Conservation (phyloP, 2,113 vertebrate genomes). For the Herpailurus yagouaroundi region DNA sequence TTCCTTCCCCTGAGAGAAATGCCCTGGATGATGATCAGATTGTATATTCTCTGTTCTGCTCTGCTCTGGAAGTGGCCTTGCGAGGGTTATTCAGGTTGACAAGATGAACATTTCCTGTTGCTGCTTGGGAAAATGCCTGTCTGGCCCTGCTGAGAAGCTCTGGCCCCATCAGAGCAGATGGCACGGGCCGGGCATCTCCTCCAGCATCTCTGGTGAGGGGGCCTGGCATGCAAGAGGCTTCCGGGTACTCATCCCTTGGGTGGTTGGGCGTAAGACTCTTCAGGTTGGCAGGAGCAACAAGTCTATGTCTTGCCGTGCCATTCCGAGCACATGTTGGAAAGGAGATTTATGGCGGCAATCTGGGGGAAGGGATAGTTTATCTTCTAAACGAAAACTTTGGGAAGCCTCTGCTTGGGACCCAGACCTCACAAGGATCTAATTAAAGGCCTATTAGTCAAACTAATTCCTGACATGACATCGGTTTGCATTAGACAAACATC, state of each 20-base stretch:
- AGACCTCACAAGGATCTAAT: conserved; percentile 90
- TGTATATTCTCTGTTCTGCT: not conserved
- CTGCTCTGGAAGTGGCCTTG: conserved; percentile 73
- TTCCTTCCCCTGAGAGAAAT: not conserved
- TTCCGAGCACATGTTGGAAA: conserved; percentile 70
- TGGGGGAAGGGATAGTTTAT: conserved; percentile 83
- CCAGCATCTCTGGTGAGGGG: not conserved
- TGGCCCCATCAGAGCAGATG: not conserved
- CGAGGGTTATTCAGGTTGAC: conserved; percentile 79
- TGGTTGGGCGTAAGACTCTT: not conserved
- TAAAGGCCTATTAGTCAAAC: conserved; percentile 89
- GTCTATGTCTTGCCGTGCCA: conserved; percentile 54
- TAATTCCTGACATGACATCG: conserved; percentile 88
- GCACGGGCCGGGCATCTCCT: not conserved
- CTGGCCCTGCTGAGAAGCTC: not conserved
- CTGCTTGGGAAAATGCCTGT: conserved; percentile 71
- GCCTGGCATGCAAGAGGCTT: not conserved
- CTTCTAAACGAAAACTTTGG: conserved; percentile 85
- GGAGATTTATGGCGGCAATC: conserved; percentile 82
- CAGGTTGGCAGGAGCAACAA: not conserved
- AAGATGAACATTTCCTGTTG: conserved; percentile 86
- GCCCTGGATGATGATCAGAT: not conserved
- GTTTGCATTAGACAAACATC: conserved; percentile 88
- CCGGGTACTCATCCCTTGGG: not conserved
- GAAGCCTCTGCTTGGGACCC: conserved; percentile 84